Percentiles rank a stretch among this genome's conserved stretches.
phyloP scores from a whole-genome alignment of 1,140 invertebrate species.

The Amphibalanus amphitrite region DNA sequence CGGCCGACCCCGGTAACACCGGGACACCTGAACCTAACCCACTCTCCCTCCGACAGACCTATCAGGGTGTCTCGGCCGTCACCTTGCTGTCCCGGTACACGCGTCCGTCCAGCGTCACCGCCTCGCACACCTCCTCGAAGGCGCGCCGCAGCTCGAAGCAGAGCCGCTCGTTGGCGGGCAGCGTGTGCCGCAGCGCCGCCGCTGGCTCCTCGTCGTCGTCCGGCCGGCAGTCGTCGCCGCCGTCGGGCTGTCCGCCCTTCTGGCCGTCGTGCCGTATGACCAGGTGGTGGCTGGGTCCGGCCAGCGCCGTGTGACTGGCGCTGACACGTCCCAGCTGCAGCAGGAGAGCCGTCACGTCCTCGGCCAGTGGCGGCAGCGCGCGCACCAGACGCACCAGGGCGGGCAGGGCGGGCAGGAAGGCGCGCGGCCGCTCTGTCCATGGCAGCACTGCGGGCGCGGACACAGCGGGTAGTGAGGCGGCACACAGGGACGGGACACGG shows the following conservation, averaged over 20 bases:
- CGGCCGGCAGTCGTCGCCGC: no score
- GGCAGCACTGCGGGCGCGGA: not conserved
- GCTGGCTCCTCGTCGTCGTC: no score
- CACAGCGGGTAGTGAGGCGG: no score
- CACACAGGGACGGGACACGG: no score
- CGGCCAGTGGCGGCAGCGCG: not conserved
- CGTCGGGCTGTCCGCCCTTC: not conserved
- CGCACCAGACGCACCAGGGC: conserved; percentile 37
- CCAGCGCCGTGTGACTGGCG: not conserved
- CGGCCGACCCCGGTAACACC: no score
- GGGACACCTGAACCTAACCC: no score
- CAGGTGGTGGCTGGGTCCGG: not conserved
- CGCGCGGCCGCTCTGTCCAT: not conserved
- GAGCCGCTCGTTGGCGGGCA: not conserved
- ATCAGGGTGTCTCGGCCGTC: no score
- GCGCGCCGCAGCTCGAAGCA: not conserved
- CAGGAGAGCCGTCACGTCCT: not conserved
- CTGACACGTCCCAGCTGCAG: not conserved
- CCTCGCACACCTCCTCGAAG: not conserved
- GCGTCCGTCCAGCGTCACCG: not conserved
- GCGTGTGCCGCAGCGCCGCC: not conserved
- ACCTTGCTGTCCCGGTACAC: not conserved
- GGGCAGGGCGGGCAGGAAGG: conserved; percentile 63
- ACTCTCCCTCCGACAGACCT: no score
- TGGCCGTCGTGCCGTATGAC: not conserved